Evolutionary conservation across 1,140 invertebrate genomes (phyloP).

Genomic region (Drosophila seguyi): DNA sequence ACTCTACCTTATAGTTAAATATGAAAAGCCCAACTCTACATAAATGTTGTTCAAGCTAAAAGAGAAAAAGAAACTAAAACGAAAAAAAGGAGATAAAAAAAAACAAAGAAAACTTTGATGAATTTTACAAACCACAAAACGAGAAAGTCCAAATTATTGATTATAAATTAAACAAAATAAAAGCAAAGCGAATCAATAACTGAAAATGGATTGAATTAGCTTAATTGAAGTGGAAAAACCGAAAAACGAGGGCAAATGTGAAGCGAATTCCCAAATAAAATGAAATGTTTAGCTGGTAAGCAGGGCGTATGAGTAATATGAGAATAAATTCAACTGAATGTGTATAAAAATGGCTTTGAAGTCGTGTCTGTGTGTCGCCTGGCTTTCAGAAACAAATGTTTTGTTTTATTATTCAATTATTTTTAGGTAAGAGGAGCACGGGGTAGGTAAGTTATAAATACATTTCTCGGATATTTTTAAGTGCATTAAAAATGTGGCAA

Average conservation of each 20-base stretch:
- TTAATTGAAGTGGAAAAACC: constrained; percentile 61
- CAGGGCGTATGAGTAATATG: constrained; percentile 70
- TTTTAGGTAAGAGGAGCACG: not conserved
- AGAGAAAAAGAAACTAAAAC: constrained; percentile 37
- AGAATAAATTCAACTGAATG: constrained; percentile 78
- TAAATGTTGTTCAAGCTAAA: constrained; percentile 77
- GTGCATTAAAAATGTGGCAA: not conserved
- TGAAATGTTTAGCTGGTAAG: constrained; percentile 67
- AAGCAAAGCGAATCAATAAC: constrained; percentile 64
- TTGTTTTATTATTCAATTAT: not conserved
- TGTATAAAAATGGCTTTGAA: constrained; percentile 45
- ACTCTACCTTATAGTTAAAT: constrained; percentile 75
- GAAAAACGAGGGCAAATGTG: constrained; percentile 15
- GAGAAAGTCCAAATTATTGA: constrained; percentile 69
- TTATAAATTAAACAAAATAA: constrained; percentile 41
- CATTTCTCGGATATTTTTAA: not conserved
- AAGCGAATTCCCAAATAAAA: constrained; percentile 36
- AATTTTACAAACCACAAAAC: constrained; percentile 71
- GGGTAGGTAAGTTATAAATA: constrained; percentile 7
- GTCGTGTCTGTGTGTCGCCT: not conserved
- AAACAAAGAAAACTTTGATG: constrained; percentile 65
- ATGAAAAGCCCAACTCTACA: constrained; percentile 70
- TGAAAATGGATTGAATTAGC: constrained; percentile 71
- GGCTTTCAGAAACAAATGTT: not conserved
- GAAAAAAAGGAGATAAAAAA: constrained; percentile 38